phyloP scores from a whole-genome alignment of 2,797 vertebrate species.

The Champsocephalus gunnari region DNA sequence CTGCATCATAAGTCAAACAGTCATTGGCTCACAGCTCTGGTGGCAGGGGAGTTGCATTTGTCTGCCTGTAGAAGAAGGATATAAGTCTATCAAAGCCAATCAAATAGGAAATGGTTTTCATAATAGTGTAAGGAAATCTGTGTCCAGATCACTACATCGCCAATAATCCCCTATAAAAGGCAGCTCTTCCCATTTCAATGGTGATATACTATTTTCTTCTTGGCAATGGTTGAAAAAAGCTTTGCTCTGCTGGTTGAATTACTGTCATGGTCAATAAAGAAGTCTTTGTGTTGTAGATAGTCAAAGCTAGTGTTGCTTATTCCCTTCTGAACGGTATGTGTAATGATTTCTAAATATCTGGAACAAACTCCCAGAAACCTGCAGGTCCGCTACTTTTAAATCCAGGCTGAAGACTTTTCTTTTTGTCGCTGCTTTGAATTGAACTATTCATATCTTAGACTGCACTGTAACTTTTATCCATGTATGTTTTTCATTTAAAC shows the following conservation, averaged over 20 bases:
- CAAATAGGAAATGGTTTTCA: conserved; percentile 31
- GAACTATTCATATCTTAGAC: no score
- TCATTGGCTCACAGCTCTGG: conserved; percentile 35
- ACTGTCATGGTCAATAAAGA: conserved; percentile 60
- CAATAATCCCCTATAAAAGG: conserved; percentile 71
- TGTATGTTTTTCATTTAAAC: no score
- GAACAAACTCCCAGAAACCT: no score
- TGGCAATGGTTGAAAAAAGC: conserved; percentile 62
- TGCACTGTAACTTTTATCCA: no score
- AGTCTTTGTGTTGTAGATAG: conserved; percentile 55
- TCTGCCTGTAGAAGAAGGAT: conserved; percentile 22
- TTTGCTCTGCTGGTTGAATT: conserved; percentile 40
- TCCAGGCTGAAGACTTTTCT: no score
- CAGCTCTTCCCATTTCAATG: conserved; percentile 57
- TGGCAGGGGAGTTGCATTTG: conserved; percentile 29
- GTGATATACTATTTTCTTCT: conserved; percentile 71
- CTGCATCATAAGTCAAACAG: conserved; percentile 54
- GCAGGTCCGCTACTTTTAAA: no score
- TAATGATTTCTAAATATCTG: conserved; percentile 11
- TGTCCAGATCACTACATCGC: conserved; percentile 53
- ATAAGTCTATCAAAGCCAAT: conserved; percentile 37
- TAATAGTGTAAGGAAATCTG: conserved; percentile 44
- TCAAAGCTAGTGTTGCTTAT: conserved; percentile 38
- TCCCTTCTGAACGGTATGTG: conserved; percentile 6
- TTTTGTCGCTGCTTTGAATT: no score